These are phyloP conservation scores for Simalia tracyae DNA, from an alignment of 2,797 vertebrate species.

Conservation along the genomic window DNA sequence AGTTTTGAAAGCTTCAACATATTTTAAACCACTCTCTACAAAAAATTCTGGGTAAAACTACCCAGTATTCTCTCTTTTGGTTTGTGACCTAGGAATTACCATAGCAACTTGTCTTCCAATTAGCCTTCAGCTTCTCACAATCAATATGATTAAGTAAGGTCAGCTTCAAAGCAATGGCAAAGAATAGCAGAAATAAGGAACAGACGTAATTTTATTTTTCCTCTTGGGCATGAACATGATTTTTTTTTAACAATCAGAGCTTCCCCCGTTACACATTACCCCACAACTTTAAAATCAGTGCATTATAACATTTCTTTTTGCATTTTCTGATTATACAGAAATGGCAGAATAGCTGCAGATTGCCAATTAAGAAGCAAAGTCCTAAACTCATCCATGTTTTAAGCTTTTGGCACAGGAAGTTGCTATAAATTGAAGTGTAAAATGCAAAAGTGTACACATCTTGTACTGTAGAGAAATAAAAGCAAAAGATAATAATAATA, in stretches of 20 bases:
- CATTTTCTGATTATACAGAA: conserved; percentile 35
- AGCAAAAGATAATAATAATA: neutral
- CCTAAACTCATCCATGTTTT: neutral
- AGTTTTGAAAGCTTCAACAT: conserved; percentile 68
- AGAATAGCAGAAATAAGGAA: conserved; percentile 31
- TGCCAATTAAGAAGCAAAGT: neutral
- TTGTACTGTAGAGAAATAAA: neutral
- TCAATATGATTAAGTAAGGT: conserved; percentile 74
- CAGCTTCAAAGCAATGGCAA: conserved; percentile 40
- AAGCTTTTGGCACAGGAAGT: neutral
- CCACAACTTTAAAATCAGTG: neutral
- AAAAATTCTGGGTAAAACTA: conserved; percentile 57
- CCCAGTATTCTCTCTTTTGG: conserved; percentile 68
- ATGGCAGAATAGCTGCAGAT: neutral
- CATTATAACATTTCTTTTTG: neutral
- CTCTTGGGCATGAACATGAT: neutral
- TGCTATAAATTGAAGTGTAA: neutral
- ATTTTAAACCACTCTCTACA: conserved; percentile 64
- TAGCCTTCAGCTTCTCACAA: conserved; percentile 70
- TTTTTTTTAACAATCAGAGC: conserved; percentile 14
- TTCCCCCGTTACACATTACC: neutral
- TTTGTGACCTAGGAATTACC: conserved; percentile 71
- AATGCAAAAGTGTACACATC: neutral
- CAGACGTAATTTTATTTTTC: conserved; percentile 7
- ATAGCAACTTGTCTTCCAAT: conserved; percentile 76